Evolutionary conservation across 2,888 invertebrate species (phyloP), one percentile per base, ranked within the genome.

Genomic region (Hyposoter didymator): DNA sequence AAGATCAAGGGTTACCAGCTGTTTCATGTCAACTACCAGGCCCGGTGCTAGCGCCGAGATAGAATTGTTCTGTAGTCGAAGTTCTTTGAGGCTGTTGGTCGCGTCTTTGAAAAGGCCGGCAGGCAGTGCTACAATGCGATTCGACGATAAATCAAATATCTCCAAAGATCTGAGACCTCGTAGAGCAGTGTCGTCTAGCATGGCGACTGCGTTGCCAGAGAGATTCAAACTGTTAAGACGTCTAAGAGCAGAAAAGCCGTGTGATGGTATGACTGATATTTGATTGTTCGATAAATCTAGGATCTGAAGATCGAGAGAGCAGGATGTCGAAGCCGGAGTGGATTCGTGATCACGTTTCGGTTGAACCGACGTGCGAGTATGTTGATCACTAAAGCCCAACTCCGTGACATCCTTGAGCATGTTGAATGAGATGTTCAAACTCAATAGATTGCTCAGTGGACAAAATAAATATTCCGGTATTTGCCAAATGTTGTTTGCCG

Each of bases 1-100:
- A 92, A 98, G 94, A 94, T 98, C 98, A 88, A 98, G 94, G 0
- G 98, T 97, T 90, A 98, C 96, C 90, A 98, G 95, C 93, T 98
- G 98, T 92, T 97, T 97, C 93, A 98, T 95, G 94, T 97, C 97
- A 62, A 97, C 96, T 92, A 99, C 97, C 78, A 98, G 95, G 88
- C 97, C 97, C 0, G 98, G 97, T 88, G 98, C 97, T 88, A 98
- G 95, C 66, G 97, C 97, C 93, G 97, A 97, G 90, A 99, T 97
- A 32, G 98, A 97, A 95, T 98, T 98, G 94, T 98, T 98, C 94
- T 98, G 97, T 92, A 98, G 94, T 94, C 98, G 97, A 91, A 98
- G 96, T 94, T 98, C 98, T 94, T 97, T 97, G 90, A 98, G 96
- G 86, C 96, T 96, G 87, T 96, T 96, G 75, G 96, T 95, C 91